These are phyloP conservation scores for Rallus crepitans DNA, from an alignment of 2,797 vertebrate species.

Conservation along the genomic window DNA sequence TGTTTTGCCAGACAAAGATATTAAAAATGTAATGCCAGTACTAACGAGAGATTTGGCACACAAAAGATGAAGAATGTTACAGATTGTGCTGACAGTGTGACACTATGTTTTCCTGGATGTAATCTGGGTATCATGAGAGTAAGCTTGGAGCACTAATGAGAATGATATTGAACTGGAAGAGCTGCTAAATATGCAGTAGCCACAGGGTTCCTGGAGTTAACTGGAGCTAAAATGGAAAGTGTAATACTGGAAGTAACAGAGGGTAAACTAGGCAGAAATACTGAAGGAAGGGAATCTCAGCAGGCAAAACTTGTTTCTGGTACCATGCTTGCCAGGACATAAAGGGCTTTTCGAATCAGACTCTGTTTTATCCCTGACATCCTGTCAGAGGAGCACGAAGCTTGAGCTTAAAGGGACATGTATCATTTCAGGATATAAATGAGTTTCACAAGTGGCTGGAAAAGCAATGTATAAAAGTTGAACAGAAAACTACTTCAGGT, in stretches of 20 bases:
- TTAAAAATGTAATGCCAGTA: conserved; percentile 67
- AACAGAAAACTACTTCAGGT: neutral
- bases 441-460: neutral
- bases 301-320: conserved; percentile 54
- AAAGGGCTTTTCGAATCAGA: conserved; percentile 26
- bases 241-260: conserved; percentile 17
- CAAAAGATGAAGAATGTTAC: conserved; percentile 47
- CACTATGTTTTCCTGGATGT: conserved; percentile 72
- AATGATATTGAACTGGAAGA: conserved; percentile 67
- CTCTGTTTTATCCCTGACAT: conserved; percentile 37
- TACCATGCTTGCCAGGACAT: conserved; percentile 22
- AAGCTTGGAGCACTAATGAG: conserved; percentile 67
- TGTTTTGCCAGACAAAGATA: conserved; percentile 65
- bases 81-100: conserved; percentile 71
- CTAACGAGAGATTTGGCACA: conserved; percentile 49
- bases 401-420: neutral
- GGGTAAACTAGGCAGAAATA: conserved; percentile 51
- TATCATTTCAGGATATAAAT: neutral
- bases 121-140: conserved; percentile 71
- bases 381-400: neutral
- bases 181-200: conserved; percentile 71
- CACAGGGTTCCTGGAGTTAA: conserved; percentile 67
- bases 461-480: neutral
- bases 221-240: conserved; percentile 53
- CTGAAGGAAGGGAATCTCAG: conserved; percentile 52